Evolutionary conservation across 2,888 invertebrate genomes (phyloP), one percentile per base, ranked within the genome.

Genomic region (Stenotaenia linearis): DNA sequence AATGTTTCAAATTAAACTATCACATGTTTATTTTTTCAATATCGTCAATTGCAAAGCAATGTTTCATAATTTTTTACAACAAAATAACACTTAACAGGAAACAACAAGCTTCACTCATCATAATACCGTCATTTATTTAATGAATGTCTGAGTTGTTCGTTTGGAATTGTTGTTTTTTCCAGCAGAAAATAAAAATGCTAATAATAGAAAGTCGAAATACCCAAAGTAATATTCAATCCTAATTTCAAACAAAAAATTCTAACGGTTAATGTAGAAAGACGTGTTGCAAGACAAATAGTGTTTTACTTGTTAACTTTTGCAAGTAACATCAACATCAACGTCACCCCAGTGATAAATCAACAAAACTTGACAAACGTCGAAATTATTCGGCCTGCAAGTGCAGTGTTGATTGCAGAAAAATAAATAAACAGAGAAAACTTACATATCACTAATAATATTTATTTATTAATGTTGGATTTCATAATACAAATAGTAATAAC

Each of bases 311-410:
- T 56, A 56, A 56, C 56, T 56, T 56, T 56, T 56, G 18, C 56
- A n/a, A 56, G 18, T 56, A 21, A 56, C 56, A 56, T 56, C 56
- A 56, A 56, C 56, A 56, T 56, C 56, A 56, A 56, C 18, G 18
- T 56, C 21, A 56, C 56, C 56, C 56, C n/a, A 56, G 56, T 56
- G 56, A 56, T 56, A 56, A 56, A 56, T 56, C 56, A 56, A 56
- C 56, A 21, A 56, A 56, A 56, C 3, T 56, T 56, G 56, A 56
- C 56, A 56, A 56, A 56, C 56, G 7, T 15, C 56, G 9, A 56
- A 56, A 56, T 21, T 56, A 56, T 56, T 56, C 6, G 2, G 7
- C 56, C 18, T 56, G 15, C 18, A n/a, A 6, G 32, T 15, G 9
- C 1, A 2, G n/a, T 9, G 37, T 37, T 37, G 1, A 37, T 37